Evolutionary conservation across 2,113 vertebrate genomes (phyloP).

Genomic region (Gambusia affinis): DNA sequence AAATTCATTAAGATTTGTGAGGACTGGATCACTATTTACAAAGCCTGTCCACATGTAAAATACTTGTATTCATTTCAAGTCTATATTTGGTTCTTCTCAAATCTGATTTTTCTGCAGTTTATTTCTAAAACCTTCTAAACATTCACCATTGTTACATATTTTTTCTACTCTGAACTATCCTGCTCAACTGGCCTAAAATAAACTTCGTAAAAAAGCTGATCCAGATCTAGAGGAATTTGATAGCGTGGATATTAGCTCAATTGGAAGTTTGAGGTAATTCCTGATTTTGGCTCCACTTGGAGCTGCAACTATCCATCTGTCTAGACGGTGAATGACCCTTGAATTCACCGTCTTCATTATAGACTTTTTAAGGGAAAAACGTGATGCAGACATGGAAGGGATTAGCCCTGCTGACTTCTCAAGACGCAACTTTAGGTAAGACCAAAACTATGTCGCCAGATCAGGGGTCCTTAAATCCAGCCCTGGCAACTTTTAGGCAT

Average conservation of each 20-base stretch:
- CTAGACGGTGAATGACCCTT: background rate
- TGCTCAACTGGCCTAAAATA: background rate
- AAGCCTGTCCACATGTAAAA: too few species aligned
- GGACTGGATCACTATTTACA: too few species aligned
- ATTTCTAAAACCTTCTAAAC: background rate
- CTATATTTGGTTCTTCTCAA: too few species aligned
- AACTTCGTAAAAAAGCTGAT: background rate
- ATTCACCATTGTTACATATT: background rate
- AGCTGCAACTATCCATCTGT: too few species aligned
- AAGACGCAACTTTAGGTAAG: too few species aligned
- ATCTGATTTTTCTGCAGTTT: background rate
- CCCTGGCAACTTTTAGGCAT: too few species aligned
- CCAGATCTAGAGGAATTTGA: too few species aligned
- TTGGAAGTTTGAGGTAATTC: background rate
- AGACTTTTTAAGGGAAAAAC: background rate
- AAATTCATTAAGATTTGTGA: too few species aligned
- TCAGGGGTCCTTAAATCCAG: too few species aligned
- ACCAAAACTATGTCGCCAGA: too few species aligned
- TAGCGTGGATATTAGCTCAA: background rate
- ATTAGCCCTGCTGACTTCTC: background rate
- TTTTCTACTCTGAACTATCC: background rate
- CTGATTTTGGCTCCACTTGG: too few species aligned
- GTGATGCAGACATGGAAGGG: background rate
- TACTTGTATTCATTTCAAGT: too few species aligned
- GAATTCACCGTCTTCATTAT: background rate